Evolutionary conservation across 2,113 vertebrate species (phyloP).

Genomic region (Pituophis catenifer): DNA sequence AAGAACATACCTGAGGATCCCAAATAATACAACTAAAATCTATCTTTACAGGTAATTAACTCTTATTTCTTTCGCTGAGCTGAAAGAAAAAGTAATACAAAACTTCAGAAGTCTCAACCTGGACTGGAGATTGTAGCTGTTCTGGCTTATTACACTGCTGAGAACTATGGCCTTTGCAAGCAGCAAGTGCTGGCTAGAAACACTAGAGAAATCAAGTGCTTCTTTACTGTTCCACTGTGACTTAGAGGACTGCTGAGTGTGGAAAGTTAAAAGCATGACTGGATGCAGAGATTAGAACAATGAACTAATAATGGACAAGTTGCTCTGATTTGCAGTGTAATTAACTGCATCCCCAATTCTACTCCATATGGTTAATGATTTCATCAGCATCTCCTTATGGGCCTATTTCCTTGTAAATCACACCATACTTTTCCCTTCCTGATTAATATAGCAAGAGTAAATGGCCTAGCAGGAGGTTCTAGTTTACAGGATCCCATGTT

Average conservation of each 20-base stretch:
- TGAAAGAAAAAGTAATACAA: neutral
- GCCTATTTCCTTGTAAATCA: constrained; percentile 24
- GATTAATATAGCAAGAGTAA: neutral
- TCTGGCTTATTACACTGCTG: neutral
- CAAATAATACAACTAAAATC: neutral
- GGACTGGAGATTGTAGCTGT: neutral
- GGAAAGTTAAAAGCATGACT: constrained; percentile 5
- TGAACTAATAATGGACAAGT: neutral
- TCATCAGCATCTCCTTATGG: constrained; percentile 2
- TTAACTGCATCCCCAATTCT: constrained; percentile 16
- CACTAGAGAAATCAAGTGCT: neutral
- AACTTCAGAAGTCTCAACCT: neutral
- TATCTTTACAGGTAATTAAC: neutral
- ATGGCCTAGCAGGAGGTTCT: neutral
- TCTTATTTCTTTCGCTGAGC: neutral
- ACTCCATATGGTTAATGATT: constrained; percentile 27
- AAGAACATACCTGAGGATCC: neutral
- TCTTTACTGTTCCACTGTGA: neutral
- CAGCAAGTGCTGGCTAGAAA: neutral
- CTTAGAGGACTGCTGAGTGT: neutral
- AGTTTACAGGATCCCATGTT: constrained; percentile 2
- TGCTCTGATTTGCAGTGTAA: constrained; percentile 28
- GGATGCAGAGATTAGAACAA: constrained; percentile 25
- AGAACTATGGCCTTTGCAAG: neutral
- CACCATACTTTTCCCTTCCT: neutral